These are phyloP conservation scores for Drosophila repletoides DNA, from an alignment of 1,140 invertebrate genomes.

Conservation along the genomic window DNA sequence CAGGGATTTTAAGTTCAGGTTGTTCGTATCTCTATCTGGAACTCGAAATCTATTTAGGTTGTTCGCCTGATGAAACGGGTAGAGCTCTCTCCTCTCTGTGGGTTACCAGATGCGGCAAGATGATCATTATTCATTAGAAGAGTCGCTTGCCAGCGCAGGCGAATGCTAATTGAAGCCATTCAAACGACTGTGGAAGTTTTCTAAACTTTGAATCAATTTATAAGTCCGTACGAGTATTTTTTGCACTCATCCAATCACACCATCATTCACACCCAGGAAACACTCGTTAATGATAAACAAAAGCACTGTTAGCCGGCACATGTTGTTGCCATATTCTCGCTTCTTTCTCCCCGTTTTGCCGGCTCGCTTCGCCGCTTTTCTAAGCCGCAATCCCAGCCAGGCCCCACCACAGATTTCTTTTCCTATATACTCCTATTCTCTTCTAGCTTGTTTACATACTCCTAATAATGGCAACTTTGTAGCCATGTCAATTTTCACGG, in stretches of 20 bases:
- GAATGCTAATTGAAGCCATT: slow-evolving; percentile 27
- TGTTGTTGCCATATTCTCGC: slow-evolving; percentile 40
- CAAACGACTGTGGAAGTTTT: background rate
- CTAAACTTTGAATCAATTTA: background rate
- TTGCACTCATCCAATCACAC: background rate
- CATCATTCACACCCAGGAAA: slow-evolving; percentile 16
- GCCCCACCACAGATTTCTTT: slow-evolving; percentile 32
- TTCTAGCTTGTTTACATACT: slow-evolving; percentile 24
- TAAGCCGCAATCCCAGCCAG: slow-evolving; percentile 22
- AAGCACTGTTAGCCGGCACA: slow-evolving; percentile 39
- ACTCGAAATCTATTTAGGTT: slow-evolving; percentile 6
- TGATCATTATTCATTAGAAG: slow-evolving; percentile 32
- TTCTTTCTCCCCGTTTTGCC: slow-evolving; percentile 17
- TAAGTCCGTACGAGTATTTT: background rate
- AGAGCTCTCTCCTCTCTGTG: background rate
- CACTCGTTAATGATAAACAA: slow-evolving; percentile 54
- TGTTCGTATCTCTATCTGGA: background rate
- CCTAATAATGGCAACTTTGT: slow-evolving; percentile 31
- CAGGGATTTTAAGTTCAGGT: no score
- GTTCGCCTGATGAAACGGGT: background rate
- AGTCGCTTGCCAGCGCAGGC: background rate
- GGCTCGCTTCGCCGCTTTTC: slow-evolving; percentile 42
- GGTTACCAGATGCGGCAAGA: slow-evolving; percentile 4
- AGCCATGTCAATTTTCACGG: slow-evolving; percentile 42
- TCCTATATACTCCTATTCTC: slow-evolving; percentile 15